phyloP scores from a whole-genome alignment of 2,888 invertebrate genomes.

The Polydrusus pterygomalis region DNA sequence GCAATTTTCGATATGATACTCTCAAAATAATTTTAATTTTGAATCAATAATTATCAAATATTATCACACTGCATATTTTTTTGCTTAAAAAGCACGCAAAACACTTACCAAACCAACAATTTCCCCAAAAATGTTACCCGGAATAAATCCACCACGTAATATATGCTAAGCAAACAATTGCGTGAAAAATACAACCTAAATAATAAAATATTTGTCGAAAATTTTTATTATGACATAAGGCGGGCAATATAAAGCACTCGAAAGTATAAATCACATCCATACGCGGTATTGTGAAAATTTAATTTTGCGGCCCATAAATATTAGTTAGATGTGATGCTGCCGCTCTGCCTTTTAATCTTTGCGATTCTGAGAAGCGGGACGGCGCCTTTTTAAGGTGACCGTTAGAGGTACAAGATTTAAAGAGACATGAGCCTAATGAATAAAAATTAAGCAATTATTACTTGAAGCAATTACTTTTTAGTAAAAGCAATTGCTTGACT shows the following conservation, averaged over 20 bases:
- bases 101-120: no score
- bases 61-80: no score
- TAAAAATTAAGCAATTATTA: no score
- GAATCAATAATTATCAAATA: no score
- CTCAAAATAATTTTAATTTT: no score
- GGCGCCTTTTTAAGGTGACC: conserved; percentile 4
- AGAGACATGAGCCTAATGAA: no score
- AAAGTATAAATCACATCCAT: conserved; percentile 53
- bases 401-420: no score
- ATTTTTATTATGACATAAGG: conserved; percentile 44
- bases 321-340: conserved; percentile 45
- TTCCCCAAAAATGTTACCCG: no score
- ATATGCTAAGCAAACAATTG: conserved; percentile 38
- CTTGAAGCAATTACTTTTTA: no score
- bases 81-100: no score
- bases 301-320: conserved; percentile 60
- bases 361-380: conserved; percentile 46
- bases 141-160: conserved; percentile 36
- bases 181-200: conserved; percentile 43
- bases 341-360: conserved; percentile 51
- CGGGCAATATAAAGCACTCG: conserved; percentile 44
- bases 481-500: no score
- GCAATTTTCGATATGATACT: no score
- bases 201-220: conserved; percentile 50
- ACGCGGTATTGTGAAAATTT: conserved; percentile 57